phyloP scores from a whole-genome alignment of 2,113 vertebrate genomes.

The Alectura lathami region DNA sequence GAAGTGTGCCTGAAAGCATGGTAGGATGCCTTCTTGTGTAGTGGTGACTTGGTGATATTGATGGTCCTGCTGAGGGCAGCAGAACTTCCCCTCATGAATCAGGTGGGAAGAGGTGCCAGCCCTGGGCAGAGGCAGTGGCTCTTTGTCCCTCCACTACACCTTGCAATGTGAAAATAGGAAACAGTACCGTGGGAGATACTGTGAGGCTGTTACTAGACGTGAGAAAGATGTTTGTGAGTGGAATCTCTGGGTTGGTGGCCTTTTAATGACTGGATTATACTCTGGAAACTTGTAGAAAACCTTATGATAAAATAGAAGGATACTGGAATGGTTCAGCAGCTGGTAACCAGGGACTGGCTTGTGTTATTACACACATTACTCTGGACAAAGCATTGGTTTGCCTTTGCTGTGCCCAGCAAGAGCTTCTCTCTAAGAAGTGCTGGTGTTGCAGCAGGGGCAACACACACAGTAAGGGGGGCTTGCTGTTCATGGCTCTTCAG shows the following conservation, averaged over 20 bases:
- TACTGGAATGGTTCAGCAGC: not conserved
- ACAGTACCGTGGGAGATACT: not conserved
- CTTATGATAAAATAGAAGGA: not conserved
- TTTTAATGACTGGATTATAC: not conserved
- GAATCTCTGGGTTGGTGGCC: not conserved
- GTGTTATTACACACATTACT: not conserved
- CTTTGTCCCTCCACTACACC: not conserved
- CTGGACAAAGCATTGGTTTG: not conserved
- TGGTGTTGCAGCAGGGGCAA: not conserved
- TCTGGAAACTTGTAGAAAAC: not conserved
- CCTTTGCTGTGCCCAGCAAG: not conserved
- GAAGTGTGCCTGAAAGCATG: not conserved
- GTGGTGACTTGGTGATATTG: not conserved
- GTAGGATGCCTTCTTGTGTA: not conserved
- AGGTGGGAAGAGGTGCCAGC: not conserved
- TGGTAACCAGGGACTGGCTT: not conserved
- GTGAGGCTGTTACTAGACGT: not conserved
- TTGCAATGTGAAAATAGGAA: not conserved
- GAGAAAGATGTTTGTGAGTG: not conserved
- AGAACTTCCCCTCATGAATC: not conserved
- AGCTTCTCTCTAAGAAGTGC: not conserved
- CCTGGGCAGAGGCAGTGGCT: not conserved
- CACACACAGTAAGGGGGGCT: not conserved
- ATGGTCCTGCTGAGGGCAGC: not conserved
- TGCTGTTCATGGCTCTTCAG: not conserved